Percentiles rank a stretch among this genome's conserved stretches.
Evolutionary conservation across 2,888 invertebrate genomes (phyloP).

Genomic region (Leptinotarsa tumamoca): DNA sequence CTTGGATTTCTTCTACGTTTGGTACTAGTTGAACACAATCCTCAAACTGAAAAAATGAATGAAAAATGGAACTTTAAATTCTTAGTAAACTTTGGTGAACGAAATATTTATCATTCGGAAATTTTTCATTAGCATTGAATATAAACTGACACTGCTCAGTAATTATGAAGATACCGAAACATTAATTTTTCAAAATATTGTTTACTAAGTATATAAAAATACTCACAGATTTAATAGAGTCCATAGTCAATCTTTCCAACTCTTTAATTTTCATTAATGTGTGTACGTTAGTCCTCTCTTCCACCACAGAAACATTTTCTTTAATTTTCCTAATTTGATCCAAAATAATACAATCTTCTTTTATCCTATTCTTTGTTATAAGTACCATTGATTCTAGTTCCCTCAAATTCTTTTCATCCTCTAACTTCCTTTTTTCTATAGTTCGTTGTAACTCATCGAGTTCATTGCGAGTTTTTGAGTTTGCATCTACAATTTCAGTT

Average conservation of each 20-base stretch:
- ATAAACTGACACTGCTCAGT: too few relatives aligned
- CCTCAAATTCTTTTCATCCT: slow-evolving; percentile 25
- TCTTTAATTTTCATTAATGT: slow-evolving; percentile 18
- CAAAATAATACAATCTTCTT: slow-evolving; percentile 26
- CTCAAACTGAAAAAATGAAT: slow-evolving; percentile 24
- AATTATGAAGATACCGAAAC: too few relatives aligned
- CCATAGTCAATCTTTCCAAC: slow-evolving; percentile 22
- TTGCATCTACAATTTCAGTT: slow-evolving; percentile 16
- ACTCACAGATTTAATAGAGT: slow-evolving; percentile 33
- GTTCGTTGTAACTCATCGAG: slow-evolving; percentile 4
- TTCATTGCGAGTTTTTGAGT: slow-evolving; percentile 1
- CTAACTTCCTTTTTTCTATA: slow-evolving; percentile 5
- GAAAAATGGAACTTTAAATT: not conserved
- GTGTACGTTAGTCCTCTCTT: not conserved
- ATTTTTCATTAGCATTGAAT: too few relatives aligned
- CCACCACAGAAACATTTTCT: slow-evolving; percentile 18
- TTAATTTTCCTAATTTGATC: slow-evolving; percentile 22
- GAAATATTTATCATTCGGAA: not conserved
- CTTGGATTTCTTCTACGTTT: slow-evolving; percentile 22
- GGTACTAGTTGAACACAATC: slow-evolving; percentile 27
- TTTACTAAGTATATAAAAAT: not conserved
- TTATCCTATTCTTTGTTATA: slow-evolving; percentile 30
- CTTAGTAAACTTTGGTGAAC: not conserved
- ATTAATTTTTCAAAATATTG: too few relatives aligned
- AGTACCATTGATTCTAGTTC: slow-evolving; percentile 26